phyloP scores from a whole-genome alignment of 1,140 invertebrate genomes.

The Hesperophylax magnus region DNA sequence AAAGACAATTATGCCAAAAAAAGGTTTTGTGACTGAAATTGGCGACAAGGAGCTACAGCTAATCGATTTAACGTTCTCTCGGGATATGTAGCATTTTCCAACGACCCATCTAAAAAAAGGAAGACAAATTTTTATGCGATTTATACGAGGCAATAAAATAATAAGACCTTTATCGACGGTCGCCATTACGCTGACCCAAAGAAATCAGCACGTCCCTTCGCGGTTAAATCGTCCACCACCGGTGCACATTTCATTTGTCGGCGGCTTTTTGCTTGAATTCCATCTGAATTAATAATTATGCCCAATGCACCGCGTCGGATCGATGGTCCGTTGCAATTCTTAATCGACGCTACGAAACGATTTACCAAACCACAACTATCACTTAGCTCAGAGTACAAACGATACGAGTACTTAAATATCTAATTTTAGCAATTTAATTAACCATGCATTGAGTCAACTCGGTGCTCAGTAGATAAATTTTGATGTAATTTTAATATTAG shows the following conservation, averaged over 20 bases:
- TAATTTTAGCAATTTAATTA: too few relatives aligned
- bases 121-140: not conserved
- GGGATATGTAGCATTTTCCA: not conserved
- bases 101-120: not conserved
- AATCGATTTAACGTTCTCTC: too few relatives aligned
- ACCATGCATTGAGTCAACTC: not conserved
- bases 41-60: too few relatives aligned
- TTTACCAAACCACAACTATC: not conserved
- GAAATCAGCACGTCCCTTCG: not conserved
- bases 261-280: constrained; percentile 2
- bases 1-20: too few relatives aligned
- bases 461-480: not conserved
- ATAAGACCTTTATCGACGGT: not conserved
- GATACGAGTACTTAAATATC: not conserved
- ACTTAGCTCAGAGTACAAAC: not conserved
- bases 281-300: constrained; percentile 18
- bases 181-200: not conserved
- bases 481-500: not conserved
- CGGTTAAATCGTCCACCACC: not conserved
- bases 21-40: too few relatives aligned
- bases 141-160: not conserved
- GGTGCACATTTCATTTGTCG: not conserved
- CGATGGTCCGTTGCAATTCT: constrained; percentile 15
- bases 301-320: constrained; percentile 28
- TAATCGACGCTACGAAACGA: not conserved